Evolutionary conservation across 2,797 vertebrate genomes (phyloP).

Genomic region (Cottoperca gobio): DNA sequence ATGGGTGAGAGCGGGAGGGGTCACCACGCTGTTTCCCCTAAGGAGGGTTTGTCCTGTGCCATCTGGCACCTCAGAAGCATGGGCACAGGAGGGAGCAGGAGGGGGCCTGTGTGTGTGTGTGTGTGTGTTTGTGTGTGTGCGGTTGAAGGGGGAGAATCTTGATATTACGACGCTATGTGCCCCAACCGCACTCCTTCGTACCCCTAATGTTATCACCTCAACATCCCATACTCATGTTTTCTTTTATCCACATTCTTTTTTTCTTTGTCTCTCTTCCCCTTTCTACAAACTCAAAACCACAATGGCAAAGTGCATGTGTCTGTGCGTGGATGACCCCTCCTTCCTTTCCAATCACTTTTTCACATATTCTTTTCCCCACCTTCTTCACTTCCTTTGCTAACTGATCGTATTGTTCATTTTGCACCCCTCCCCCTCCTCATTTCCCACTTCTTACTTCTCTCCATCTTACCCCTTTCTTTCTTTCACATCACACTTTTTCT

Average conservation of each 20-base stretch:
- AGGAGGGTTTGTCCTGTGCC: constrained; percentile 82
- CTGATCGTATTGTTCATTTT: not conserved
- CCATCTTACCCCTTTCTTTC: constrained; percentile 6
- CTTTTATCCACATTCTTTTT: not conserved
- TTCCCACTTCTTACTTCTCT: constrained; percentile 9
- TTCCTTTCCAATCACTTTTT: constrained; percentile 3
- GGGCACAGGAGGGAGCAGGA: constrained; percentile 72
- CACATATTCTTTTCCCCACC: not conserved
- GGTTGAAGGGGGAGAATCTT: constrained; percentile 8
- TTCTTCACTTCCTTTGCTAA: constrained; percentile 3
- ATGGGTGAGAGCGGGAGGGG: constrained; percentile 75
- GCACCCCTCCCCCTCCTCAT: not conserved
- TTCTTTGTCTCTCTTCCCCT: not conserved
- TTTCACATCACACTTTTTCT: constrained; percentile 36
- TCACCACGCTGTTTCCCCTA: constrained; percentile 74
- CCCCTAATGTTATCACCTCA: constrained; percentile 22
- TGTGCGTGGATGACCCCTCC: not conserved
- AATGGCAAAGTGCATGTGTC: constrained; percentile 18
- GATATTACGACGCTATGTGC: constrained; percentile 41
- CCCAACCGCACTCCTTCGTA: not conserved
- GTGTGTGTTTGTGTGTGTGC: constrained; percentile 33
- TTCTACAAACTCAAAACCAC: not conserved
- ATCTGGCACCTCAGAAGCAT: constrained; percentile 82
- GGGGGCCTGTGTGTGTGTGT: constrained; percentile 47
- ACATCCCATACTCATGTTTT: constrained; percentile 16